Percentiles rank a stretch among this genome's conserved stretches.
phyloP scores from a whole-genome alignment of 2,888 invertebrate genomes.

The Pseudococcus jackbeardsleyi region DNA sequence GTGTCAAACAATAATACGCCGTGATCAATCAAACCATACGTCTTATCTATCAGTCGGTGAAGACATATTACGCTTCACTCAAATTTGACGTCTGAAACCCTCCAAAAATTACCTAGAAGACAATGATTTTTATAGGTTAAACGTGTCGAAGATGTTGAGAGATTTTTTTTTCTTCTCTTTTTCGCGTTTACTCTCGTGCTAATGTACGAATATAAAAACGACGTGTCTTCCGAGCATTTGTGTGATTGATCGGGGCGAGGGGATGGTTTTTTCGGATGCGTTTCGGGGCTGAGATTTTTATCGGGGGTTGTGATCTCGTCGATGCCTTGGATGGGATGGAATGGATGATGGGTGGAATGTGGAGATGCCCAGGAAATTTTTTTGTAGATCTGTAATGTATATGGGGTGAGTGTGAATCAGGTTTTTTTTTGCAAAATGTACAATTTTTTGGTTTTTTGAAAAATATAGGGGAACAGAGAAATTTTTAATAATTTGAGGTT shows the following conservation, averaged over 20 bases:
- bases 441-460: too few relatives aligned
- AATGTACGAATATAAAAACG: neutral
- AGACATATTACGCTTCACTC: constrained; percentile 65
- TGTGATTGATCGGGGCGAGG: constrained; percentile 8
- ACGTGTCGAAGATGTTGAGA: constrained; percentile 51
- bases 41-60: constrained; percentile 65
- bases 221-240: neutral
- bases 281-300: neutral
- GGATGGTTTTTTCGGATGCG: neutral
- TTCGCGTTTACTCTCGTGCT: neutral
- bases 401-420: too few relatives aligned
- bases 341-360: neutral
- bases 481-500: too few relatives aligned
- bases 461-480: too few relatives aligned
- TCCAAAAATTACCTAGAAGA: constrained; percentile 60
- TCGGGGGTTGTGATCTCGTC: neutral
- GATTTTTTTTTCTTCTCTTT: constrained; percentile 16
- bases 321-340: neutral
- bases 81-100: constrained; percentile 64
- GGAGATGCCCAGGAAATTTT: neutral
- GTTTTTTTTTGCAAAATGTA: too few relatives aligned
- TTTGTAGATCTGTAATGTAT: neutral
- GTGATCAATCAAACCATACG: constrained; percentile 64
- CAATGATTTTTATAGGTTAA: constrained; percentile 58
- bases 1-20: constrained; percentile 64